phyloP scores from a whole-genome alignment of 1,140 invertebrate genomes.

The Drosophila prosaltans region DNA sequence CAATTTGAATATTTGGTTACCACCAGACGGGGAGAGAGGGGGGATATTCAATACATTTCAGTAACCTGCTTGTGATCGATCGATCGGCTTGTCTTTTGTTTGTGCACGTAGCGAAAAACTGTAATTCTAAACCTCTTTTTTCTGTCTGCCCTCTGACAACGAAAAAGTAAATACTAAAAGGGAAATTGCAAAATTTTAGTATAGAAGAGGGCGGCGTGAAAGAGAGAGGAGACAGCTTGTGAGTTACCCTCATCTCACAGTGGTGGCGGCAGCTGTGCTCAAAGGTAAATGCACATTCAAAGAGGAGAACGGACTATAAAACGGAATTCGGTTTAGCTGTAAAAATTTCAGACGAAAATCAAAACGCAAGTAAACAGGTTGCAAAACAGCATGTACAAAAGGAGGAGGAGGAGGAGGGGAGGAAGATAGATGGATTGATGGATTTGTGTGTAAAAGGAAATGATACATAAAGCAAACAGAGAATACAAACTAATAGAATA shows the following conservation, averaged over 20 bases:
- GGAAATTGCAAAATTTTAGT: slow-evolving; percentile 6
- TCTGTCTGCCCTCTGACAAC: neutral
- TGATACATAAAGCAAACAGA: slow-evolving; percentile 10
- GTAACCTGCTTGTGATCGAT: slow-evolving; percentile 7
- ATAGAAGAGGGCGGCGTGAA: neutral
- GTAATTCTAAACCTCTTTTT: slow-evolving; percentile 55
- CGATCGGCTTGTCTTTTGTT: slow-evolving; percentile 34
- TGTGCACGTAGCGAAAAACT: slow-evolving; percentile 53
- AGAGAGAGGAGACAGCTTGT: slow-evolving; percentile 30
- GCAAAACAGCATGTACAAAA: slow-evolving; percentile 24
- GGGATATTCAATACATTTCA: neutral
- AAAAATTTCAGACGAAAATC: slow-evolving; percentile 34
- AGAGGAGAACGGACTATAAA: slow-evolving; percentile 15
- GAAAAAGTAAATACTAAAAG: slow-evolving; percentile 25
- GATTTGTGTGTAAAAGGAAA: neutral
- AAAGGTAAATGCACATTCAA: slow-evolving; percentile 46
- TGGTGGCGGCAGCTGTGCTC: slow-evolving; percentile 41
- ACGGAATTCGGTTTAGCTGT: slow-evolving; percentile 52
- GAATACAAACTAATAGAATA: slow-evolving; percentile 17
- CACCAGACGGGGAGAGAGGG: too few relatives aligned
- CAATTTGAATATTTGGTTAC: too few relatives aligned
- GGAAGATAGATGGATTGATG: slow-evolving; percentile 7
- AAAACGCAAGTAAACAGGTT: slow-evolving; percentile 27
- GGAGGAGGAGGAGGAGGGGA: slow-evolving; percentile 11
- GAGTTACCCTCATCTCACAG: slow-evolving; percentile 23